Conservation (phyloP, 37 sponge, comb jelly and placozoan genomes). For the Diacarnus erythraeanus region DNA sequence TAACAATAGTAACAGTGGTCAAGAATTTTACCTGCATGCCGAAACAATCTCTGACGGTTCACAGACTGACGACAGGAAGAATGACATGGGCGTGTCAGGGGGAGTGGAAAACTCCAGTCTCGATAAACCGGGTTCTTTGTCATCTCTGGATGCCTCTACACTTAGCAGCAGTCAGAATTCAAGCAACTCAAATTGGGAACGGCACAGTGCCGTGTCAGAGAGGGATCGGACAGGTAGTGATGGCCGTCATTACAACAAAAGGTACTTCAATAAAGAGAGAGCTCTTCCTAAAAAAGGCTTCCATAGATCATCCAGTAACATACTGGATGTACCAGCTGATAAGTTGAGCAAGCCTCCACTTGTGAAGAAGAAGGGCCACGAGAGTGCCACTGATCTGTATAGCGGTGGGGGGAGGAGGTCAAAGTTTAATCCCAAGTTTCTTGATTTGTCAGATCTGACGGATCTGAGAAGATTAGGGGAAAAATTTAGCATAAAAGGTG, state of each 20-base stretch:
- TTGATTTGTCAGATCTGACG: slow-evolving; percentile 12
- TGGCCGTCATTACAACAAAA: neutral
- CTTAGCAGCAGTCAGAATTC: neutral
- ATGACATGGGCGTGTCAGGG: neutral
- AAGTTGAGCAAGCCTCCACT: slow-evolving; percentile 39
- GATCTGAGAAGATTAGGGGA: neutral
- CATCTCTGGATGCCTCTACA: neutral
- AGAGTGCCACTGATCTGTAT: slow-evolving; percentile 18
- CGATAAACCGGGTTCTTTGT: neutral
- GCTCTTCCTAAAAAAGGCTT: neutral
- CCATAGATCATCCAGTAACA: slow-evolving; percentile 16
- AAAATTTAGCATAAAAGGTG: too few relatives aligned
- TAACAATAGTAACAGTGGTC: slow-evolving; percentile 12
- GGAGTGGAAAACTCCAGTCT: neutral
- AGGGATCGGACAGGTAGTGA: neutral
- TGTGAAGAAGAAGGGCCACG: slow-evolving; percentile 9
- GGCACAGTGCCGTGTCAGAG: neutral
- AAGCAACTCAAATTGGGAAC: neutral
- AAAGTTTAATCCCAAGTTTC: neutral
- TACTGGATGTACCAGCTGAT: neutral
- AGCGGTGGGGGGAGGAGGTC: neutral
- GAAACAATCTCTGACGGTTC: neutral
- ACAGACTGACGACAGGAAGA: neutral
- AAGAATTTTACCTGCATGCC: neutral
- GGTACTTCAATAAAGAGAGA: neutral